Evolutionary conservation across 2,797 vertebrate species (phyloP).

Genomic region (Syngnathus acus): DNA sequence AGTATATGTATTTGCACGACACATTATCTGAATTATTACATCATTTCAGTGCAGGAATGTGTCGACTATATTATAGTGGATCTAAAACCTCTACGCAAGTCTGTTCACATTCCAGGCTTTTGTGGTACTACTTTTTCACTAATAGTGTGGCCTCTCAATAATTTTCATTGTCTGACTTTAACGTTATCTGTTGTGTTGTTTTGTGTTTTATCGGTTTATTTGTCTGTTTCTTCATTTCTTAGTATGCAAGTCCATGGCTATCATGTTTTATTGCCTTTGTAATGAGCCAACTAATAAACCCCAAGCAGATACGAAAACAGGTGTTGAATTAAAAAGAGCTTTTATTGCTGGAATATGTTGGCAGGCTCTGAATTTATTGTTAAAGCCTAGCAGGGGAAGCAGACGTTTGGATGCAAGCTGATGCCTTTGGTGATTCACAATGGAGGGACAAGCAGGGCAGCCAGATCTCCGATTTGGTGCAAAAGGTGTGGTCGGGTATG

Average conservation of each 20-base stretch:
- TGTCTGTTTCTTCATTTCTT: slow-evolving; percentile 10
- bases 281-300: slow-evolving; percentile 3
- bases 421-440: background rate
- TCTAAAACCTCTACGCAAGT: too few relatives aligned
- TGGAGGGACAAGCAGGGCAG: background rate
- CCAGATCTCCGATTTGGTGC: background rate
- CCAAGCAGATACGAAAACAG: background rate
- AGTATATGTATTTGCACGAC: too few relatives aligned
- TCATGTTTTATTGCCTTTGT: slow-evolving; percentile 1
- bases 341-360: slow-evolving; percentile 1
- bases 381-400: background rate
- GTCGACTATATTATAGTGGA: too few relatives aligned
- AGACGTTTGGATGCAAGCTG: too few relatives aligned
- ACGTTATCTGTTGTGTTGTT: background rate
- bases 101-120: too few relatives aligned
- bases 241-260: slow-evolving; percentile 5
- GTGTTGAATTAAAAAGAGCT: slow-evolving; percentile 5
- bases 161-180: slow-evolving; percentile 1
- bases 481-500: background rate
- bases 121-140: too few relatives aligned
- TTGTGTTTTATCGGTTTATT: slow-evolving; percentile 11
- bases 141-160: background rate
- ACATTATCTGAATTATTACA: too few relatives aligned
- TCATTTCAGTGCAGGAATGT: too few relatives aligned
- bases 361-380: background rate